Evolutionary conservation across 2,888 invertebrate species (phyloP).

Genomic region (Proisotoma minuta): DNA sequence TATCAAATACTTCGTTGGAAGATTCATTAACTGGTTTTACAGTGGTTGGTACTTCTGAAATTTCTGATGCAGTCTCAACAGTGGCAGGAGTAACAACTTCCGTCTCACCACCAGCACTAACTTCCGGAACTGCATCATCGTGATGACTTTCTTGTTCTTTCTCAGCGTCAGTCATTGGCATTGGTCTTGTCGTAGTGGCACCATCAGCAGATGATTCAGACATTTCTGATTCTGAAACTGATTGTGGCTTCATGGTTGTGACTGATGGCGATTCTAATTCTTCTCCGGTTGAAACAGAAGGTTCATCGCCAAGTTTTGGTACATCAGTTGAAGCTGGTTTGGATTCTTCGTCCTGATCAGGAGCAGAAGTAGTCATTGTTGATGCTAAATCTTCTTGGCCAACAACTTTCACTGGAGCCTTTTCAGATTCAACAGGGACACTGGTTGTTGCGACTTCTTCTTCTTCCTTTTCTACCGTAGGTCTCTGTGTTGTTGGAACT

Average conservation of each 20-base stretch:
- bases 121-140: neutral
- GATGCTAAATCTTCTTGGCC: no score
- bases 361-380: no score
- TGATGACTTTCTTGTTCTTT: neutral
- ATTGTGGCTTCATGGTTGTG: neutral
- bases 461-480: neutral
- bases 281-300: no score
- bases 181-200: neutral
- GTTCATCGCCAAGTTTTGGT: no score
- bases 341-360: no score
- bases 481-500: conserved; percentile 14
- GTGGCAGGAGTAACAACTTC: neutral
- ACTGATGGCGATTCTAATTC: no score
- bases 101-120: neutral
- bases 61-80: neutral
- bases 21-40: neutral
- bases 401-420: no score
- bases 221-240: neutral
- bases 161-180: neutral
- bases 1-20: neutral
- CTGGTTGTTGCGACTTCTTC: conserved; percentile 11
- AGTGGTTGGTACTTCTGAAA: neutral
- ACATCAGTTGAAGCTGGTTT: no score
- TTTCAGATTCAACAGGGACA: conserved; percentile 18
- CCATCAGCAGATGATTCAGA: neutral